phyloP scores from a whole-genome alignment of 1,140 invertebrate genomes.

The Lasioglossum albipes region DNA sequence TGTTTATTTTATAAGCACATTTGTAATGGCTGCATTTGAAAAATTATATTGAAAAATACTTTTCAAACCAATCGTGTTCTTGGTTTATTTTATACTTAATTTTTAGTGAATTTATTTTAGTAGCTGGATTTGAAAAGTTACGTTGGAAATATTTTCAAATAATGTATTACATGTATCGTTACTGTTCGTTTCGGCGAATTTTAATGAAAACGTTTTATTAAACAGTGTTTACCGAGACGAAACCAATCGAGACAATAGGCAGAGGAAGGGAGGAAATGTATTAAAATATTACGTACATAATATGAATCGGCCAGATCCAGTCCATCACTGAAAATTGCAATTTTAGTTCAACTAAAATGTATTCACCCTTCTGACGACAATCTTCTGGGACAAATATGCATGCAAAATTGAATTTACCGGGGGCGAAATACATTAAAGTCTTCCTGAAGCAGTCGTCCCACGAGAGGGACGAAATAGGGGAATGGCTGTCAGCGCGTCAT shows the following conservation, averaged over 20 bases:
- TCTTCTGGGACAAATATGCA: slow-evolving; percentile 8
- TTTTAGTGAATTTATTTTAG: too few relatives aligned
- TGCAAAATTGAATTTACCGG: slow-evolving; percentile 7
- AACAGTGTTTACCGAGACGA: not conserved
- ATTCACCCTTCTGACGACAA: slow-evolving; percentile 9
- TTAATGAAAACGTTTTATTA: too few relatives aligned
- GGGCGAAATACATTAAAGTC: slow-evolving; percentile 16
- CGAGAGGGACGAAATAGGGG: slow-evolving; percentile 2
- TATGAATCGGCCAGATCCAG: not conserved
- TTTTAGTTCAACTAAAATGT: not conserved
- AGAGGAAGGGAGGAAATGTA: not conserved
- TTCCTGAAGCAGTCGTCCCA: not conserved
- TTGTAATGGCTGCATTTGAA: too few relatives aligned
- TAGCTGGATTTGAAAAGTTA: too few relatives aligned
- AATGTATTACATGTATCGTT: too few relatives aligned
- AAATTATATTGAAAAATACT: too few relatives aligned
- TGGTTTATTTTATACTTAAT: too few relatives aligned
- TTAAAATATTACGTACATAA: not conserved
- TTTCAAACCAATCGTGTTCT: too few relatives aligned
- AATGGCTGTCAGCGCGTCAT: slow-evolving; percentile 3
- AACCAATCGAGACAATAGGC: not conserved
- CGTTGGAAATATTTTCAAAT: too few relatives aligned
- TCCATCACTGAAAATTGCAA: not conserved
- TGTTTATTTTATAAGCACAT: too few relatives aligned
- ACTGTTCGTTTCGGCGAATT: too few relatives aligned